Conservation (phyloP, 2,113 vertebrate species). For the Ceratotherium simum region DNA sequence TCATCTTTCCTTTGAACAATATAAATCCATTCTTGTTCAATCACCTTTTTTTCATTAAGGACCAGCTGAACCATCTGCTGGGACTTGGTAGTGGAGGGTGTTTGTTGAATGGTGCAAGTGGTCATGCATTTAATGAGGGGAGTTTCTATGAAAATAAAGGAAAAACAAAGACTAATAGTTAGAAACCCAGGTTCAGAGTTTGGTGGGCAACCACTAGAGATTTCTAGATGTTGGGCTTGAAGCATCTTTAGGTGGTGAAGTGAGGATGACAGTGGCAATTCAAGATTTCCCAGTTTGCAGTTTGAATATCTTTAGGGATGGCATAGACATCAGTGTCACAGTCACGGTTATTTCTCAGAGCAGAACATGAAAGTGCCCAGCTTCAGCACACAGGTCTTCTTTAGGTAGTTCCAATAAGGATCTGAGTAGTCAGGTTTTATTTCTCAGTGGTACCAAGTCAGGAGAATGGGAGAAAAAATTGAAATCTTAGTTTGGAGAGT, state of each 20-base stretch:
- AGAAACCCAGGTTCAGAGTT: not conserved
- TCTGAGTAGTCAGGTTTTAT: not conserved
- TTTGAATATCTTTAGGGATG: not conserved
- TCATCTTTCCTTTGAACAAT: not conserved
- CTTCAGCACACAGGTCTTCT: not conserved
- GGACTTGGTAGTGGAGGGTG: not conserved
- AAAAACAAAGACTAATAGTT: not conserved
- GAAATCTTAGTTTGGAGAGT: not conserved
- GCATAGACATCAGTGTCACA: not conserved
- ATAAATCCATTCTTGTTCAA: not conserved
- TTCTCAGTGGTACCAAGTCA: not conserved
- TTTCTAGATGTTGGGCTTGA: not conserved
- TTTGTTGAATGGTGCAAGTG: not conserved
- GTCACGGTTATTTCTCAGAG: not conserved
- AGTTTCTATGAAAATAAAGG: not conserved
- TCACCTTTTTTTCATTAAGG: not conserved
- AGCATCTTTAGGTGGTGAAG: not conserved
- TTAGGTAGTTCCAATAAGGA: not conserved
- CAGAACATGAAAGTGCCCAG: not conserved
- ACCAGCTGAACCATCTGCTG: not conserved
- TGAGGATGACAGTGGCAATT: too few species aligned
- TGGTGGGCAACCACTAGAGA: not conserved
- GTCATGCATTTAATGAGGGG: too few species aligned
- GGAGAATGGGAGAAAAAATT: not conserved
- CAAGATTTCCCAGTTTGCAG: not conserved